A percentile compares a stretch with the other conserved stretches of the same genome.
Evolutionary conservation across 2,113 vertebrate species (phyloP).

Genomic region (Oreochromis tanganicae): DNA sequence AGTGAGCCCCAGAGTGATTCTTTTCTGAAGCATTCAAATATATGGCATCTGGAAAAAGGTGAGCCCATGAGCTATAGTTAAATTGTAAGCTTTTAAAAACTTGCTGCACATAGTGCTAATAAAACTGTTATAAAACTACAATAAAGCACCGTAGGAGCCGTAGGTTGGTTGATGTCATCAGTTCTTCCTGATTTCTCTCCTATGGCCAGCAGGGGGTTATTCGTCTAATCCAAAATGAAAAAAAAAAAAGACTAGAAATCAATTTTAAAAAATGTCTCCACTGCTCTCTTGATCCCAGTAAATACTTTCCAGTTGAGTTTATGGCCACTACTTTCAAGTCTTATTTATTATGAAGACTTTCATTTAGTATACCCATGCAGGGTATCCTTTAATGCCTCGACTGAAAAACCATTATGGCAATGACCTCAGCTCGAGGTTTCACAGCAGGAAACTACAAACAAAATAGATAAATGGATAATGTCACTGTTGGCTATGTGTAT

Average conservation of each 20-base stretch:
- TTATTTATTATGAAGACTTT: not conserved
- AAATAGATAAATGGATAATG: not conserved
- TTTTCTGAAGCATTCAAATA: not conserved
- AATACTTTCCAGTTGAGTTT: not conserved
- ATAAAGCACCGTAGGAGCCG: not conserved
- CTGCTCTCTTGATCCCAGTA: not conserved
- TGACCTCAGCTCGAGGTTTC: not conserved
- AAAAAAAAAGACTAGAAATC: not conserved
- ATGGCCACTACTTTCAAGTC: not conserved
- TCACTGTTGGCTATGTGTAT: not conserved
- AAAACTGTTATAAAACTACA: not conserved
- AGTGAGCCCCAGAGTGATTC: not conserved
- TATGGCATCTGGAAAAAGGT: not conserved
- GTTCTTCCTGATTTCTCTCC: not conserved
- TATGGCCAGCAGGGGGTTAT: not conserved
- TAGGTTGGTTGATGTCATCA: not conserved
- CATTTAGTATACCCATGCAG: not conserved
- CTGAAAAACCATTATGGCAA: not conserved
- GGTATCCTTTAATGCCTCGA: too few species aligned
- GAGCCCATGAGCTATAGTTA: not conserved
- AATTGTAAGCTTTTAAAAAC: not conserved
- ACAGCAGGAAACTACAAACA: not conserved
- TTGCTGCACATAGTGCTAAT: not conserved
- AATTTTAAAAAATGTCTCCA: accelerated
- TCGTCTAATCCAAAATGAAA: not conserved